Base-by-base conservation (phyloP, 2,797 vertebrate genomes). In the Protosalanx chinensis region DNA sequence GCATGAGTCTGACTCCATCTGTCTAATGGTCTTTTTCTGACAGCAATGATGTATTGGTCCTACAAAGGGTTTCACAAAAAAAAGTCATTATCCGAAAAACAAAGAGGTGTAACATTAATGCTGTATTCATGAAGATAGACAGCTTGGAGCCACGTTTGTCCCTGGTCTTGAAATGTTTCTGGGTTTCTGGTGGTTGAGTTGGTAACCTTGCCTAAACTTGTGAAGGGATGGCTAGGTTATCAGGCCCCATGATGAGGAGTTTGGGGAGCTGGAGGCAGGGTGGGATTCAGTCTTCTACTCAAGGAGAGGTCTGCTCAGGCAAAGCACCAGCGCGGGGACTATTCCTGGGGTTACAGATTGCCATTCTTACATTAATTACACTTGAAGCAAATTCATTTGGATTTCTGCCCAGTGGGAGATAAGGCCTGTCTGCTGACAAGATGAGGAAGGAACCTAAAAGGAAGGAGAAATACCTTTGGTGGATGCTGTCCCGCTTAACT, bases 301-400 rank as follows among this genome's bases (percentile, higher is more conserved):
- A 49, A 18, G 66, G 18, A 84, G 85, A 85, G 86, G 87, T 88
- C 84, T 78, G 72, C 74, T 76, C 67, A 41, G 18, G 85, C 74
- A 82, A 79, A 30, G 58, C 46, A 13, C 6, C 41, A 81, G 72
- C 71, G 77, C 71, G 67, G 72, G 81, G 78, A 81, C 82, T 73
- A 46, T 41, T 71, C 63, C 29, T 18, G n/a, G 46, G 68, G 72
- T 64, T 27, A 62, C 75, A 78, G 72, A 83, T 81, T 86, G 84
- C 73, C 81, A 76, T 81, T 88, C 83, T 71, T 79, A 84, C 85
- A 86, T 89, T 89, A 91, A 91, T 91, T 90, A 88, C 85, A 89
- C 84, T 86, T 80, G 78, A 87, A 84, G 85, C 81, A 83, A 87
- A 88, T 88, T 88, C 81, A 87, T 89, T 89, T 89, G 79, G 86